phyloP scores from a whole-genome alignment of 1,140 invertebrate species.

The Parasteatoda tepidariorum region DNA sequence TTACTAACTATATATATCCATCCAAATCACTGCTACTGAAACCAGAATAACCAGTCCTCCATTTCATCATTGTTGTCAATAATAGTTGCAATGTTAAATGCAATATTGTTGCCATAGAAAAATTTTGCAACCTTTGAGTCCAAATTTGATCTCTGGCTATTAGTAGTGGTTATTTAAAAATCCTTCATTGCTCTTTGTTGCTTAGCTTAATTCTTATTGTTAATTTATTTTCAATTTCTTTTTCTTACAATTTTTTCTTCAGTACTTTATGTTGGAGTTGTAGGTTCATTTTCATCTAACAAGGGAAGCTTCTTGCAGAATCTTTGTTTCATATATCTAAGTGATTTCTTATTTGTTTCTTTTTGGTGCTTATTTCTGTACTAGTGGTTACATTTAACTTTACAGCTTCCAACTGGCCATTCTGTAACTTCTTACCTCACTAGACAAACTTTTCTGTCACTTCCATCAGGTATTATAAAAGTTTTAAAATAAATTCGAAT shows the following conservation, averaged over 20 bases:
- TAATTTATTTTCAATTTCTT: background rate
- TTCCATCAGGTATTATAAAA: background rate
- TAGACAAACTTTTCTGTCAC: background rate
- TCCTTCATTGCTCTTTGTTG: background rate
- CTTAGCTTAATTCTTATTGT: background rate
- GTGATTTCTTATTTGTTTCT: background rate
- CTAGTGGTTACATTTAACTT: background rate
- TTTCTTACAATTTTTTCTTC: background rate
- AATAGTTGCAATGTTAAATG: background rate
- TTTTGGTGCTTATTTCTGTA: background rate
- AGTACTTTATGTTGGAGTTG: background rate
- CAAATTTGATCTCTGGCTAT: background rate
- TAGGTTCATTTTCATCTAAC: background rate
- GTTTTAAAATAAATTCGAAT: no score
- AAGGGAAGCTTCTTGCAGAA: background rate
- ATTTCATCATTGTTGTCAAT: background rate
- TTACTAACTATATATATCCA: background rate
- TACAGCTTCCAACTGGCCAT: background rate
- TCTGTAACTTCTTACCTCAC: background rate
- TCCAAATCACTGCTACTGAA: background rate
- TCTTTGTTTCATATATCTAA: background rate
- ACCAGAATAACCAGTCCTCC: background rate
- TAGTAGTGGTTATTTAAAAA: background rate
- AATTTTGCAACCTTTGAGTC: background rate
- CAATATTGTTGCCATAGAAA: background rate